phyloP scores from a whole-genome alignment of 1,140 invertebrate genomes.

The Drosophila pseudoananassae region DNA sequence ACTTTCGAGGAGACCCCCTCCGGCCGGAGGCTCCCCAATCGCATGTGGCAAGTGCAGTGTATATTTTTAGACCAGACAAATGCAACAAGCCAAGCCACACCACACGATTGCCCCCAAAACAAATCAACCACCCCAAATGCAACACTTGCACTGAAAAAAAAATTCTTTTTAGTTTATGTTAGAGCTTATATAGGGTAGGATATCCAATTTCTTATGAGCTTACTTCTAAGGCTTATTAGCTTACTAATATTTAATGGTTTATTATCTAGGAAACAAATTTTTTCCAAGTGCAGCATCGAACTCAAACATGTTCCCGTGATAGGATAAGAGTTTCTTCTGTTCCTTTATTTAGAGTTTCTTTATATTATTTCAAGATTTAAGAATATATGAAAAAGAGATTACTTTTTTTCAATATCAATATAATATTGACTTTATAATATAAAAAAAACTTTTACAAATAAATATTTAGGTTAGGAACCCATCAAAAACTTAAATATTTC shows the following conservation, averaged over 20 bases:
- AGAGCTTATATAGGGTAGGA: too few species aligned
- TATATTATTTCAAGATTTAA: too few species aligned
- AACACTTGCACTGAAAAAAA: not conserved
- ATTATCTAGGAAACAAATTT: not conserved
- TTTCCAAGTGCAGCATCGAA: not conserved
- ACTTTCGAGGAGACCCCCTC: constrained; percentile 32
- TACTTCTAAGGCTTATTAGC: too few species aligned
- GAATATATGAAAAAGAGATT: too few species aligned
- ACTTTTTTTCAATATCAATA: too few species aligned
- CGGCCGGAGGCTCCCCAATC: not conserved
- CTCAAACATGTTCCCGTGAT: constrained; percentile 4
- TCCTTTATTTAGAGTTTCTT: not conserved
- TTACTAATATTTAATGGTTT: not conserved
- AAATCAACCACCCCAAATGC: not conserved
- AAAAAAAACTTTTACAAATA: too few species aligned
- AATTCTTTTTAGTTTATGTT: not conserved
- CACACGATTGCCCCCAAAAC: not conserved
- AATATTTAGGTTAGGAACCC: too few species aligned
- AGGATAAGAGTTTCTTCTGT: not conserved
- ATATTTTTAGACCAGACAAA: constrained; percentile 15
- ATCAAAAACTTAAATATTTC: too few species aligned
- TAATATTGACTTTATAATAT: too few species aligned
- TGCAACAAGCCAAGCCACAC: constrained; percentile 12
- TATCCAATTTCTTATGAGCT: too few species aligned
- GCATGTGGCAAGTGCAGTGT: constrained; percentile 17